Evolutionary conservation across 2,888 invertebrate genomes (phyloP), one percentile per base, ranked within the genome.

Genomic region (Germaria angustata): DNA sequence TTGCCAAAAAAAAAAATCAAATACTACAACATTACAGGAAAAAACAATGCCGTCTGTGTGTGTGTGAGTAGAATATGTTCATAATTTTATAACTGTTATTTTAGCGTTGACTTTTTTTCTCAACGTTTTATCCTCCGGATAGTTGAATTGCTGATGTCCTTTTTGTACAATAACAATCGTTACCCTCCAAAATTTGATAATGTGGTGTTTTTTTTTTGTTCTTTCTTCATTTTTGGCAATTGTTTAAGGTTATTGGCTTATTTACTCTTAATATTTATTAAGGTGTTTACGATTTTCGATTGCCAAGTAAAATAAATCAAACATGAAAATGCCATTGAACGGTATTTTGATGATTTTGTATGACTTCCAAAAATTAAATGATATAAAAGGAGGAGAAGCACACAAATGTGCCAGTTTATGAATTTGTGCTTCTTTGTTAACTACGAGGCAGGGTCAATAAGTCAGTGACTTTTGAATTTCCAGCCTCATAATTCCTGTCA

Each of bases 211-310:
- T 36, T 41, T 59, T 34, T 41, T 41, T 20, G 20, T 20, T 49
- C 11, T 28, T 28, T 57, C 3, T 15, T 32, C 59, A 44, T 36
- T 44, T 32, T 66, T 76, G 76, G 72, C 77, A 81, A 46, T 81
- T 55, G 66, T 39, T 75, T 72, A 71, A 79, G 82, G 82, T 76
- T 82, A 79, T 76, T 82, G 82, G 71, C 82, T 82, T 75, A 79
- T 69, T 82, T 79, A 9, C 57, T 65, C 28, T 9, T 63, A 51
- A 75, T 78, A 79, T 82, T 82, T 82, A 82, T 82, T 79, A 78
- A 78, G 81, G 81, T 82, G 78, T 82, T 82, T 82, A 82, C 81
- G 65, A 51, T 69, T 68, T 51, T 49, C 55, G 49, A 53, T 44
- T 82, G 82, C 82, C 82, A 82, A 69, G 32, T 55, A 55, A 72